A percentile compares a stretch with the other conserved stretches of the same genome.
Conservation (phyloP, 2,888 invertebrate species). For the Dione vanillae region DNA sequence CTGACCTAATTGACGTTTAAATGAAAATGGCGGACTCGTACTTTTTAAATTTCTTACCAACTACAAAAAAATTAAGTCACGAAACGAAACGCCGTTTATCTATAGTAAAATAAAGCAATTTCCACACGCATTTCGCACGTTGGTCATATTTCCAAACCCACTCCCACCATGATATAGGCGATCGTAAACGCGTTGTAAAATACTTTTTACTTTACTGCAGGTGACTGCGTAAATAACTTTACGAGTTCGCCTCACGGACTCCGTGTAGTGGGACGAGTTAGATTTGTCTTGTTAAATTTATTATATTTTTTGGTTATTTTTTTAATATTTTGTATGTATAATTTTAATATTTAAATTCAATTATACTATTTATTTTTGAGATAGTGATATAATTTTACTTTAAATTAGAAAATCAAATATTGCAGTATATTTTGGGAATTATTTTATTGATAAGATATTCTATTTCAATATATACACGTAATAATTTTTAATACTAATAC, state of each 20-base stretch:
- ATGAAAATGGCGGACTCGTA: no score
- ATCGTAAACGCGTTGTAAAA: constrained; percentile 31
- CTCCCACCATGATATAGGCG: constrained; percentile 1
- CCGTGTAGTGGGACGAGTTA: constrained; percentile 11
- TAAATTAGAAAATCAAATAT: no score
- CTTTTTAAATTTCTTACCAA: neutral
- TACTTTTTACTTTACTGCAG: constrained; percentile 36
- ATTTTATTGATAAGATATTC: no score
- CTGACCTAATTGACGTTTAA: no score
- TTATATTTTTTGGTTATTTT: neutral
- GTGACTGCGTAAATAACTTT: constrained; percentile 41
- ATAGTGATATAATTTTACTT: no score
- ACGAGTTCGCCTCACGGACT: constrained; percentile 23
- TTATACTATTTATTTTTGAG: no score
- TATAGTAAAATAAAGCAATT: neutral
- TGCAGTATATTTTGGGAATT: no score
- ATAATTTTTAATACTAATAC: no score
- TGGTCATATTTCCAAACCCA: constrained; percentile 21
- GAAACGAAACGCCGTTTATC: neutral
- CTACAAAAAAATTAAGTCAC: neutral
- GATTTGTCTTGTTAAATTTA: constrained; percentile 9
- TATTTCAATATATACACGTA: no score
- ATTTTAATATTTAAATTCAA: no score
- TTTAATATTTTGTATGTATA: no score
- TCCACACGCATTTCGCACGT: constrained; percentile 4